Conservation (phyloP, 2,888 invertebrate species). For the Pardosa pseudoannulata region DNA sequence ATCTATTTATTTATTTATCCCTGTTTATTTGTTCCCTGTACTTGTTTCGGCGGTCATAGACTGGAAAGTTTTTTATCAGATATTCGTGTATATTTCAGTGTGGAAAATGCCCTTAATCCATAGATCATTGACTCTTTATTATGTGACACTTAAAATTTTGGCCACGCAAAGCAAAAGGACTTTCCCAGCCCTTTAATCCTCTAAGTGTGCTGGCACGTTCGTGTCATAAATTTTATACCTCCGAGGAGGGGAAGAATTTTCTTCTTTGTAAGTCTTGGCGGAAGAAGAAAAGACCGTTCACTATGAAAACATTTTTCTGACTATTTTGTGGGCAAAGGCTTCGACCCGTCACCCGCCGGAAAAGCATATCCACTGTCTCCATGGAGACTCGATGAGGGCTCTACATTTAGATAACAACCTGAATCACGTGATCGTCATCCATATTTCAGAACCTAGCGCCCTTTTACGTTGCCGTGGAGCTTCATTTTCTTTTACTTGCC, state of each 20-base stretch:
- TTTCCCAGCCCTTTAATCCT: background rate
- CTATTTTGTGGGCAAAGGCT: conserved; percentile 2
- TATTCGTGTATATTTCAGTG: no score
- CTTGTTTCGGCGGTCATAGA: no score
- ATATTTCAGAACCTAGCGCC: conserved; percentile 46
- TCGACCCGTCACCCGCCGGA: conserved; percentile 21
- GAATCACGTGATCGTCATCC: conserved; percentile 52
- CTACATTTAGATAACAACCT: conserved; percentile 42
- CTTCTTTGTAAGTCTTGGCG: background rate
- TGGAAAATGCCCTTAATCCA: no score
- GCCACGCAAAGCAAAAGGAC: background rate
- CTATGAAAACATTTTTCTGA: background rate
- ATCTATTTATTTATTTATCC: no score
- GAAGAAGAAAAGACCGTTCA: background rate
- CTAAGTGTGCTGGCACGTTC: background rate
- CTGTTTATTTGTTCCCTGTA: no score
- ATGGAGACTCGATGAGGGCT: conserved; percentile 46
- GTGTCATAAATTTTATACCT: conserved; percentile 14
- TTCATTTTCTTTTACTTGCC: background rate
- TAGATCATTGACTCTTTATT: no score
- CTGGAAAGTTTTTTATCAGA: no score
- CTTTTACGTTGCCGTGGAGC: background rate
- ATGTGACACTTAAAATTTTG: conserved; percentile 1
- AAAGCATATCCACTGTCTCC: conserved; percentile 38
- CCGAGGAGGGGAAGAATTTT: background rate